Conservation (phyloP, 2,888 invertebrate species). For the Pterostichus madidus region DNA sequence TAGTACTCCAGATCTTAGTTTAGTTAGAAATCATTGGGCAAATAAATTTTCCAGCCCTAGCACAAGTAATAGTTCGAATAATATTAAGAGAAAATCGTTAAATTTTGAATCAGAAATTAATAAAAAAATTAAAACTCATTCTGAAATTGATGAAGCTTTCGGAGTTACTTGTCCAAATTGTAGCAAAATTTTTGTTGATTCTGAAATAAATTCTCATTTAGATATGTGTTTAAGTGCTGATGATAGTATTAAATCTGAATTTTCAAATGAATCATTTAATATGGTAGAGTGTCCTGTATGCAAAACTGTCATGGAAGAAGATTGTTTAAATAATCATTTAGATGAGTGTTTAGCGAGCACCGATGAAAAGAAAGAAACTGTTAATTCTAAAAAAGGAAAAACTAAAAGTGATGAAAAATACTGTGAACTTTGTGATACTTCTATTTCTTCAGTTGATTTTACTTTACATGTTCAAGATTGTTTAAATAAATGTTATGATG, state of each 20-base stretch:
- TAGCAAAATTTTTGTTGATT: slow-evolving; percentile 70
- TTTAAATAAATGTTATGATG: slow-evolving; percentile 77
- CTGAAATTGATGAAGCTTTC: slow-evolving; percentile 12
- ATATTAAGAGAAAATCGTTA: slow-evolving; percentile 40
- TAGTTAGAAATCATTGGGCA: slow-evolving; percentile 76
- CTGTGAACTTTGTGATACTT: slow-evolving; percentile 68
- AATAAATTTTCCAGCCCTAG: slow-evolving; percentile 72
- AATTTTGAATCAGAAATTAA: slow-evolving; percentile 7
- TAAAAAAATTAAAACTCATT: slow-evolving; percentile 28
- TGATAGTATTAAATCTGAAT: slow-evolving; percentile 48
- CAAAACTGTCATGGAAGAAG: slow-evolving; percentile 73
- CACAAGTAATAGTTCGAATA: neutral
- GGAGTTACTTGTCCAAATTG: slow-evolving; percentile 76
- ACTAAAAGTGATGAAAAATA: neutral
- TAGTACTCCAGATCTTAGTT: slow-evolving; percentile 68
- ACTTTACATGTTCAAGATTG: slow-evolving; percentile 80
- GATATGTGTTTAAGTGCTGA: slow-evolving; percentile 70
- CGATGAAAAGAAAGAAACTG: slow-evolving; percentile 19
- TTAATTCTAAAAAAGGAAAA: neutral
- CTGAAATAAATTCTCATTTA: slow-evolving; percentile 74
- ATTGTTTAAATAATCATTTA: slow-evolving; percentile 74
- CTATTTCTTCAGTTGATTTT: slow-evolving; percentile 63
- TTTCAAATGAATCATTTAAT: slow-evolving; percentile 67
- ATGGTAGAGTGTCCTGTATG: slow-evolving; percentile 79
- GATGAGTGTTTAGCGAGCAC: slow-evolving; percentile 63